These are phyloP conservation scores for Toxotes jaculatrix DNA, from an alignment of 2,113 vertebrate species.

Conservation along the genomic window DNA sequence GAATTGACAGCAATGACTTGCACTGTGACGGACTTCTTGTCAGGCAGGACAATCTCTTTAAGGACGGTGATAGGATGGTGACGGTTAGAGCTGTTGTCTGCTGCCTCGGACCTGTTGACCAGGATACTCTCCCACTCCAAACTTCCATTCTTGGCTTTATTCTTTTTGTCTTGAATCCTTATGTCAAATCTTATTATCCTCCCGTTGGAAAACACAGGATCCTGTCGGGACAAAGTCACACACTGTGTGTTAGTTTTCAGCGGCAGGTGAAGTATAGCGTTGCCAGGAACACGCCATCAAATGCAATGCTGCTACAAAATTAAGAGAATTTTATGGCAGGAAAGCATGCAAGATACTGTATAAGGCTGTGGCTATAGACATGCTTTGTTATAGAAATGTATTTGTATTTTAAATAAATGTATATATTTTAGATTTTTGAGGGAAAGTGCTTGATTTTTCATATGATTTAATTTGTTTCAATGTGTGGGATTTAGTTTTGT, in stretches of 20 bases:
- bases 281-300: too few species aligned
- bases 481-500: too few species aligned
- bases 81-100: background rate
- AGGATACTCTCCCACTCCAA: background rate
- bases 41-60: conserved; percentile 42
- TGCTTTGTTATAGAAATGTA: too few species aligned
- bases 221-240: conserved; percentile 55
- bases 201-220: conserved; percentile 82
- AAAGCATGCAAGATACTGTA: too few species aligned
- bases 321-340: too few species aligned
- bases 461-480: too few species aligned
- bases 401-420: too few species aligned
- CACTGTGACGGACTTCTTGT: conserved; percentile 64
- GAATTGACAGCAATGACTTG: conserved; percentile 84
- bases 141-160: background rate
- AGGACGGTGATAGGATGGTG: conserved; percentile 13
- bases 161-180: conserved; percentile 34
- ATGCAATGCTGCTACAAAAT: too few species aligned
- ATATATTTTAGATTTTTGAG: too few species aligned
- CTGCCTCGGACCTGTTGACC: conserved; percentile 62
- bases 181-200: conserved; percentile 86
- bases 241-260: background rate
- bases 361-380: too few species aligned
- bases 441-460: too few species aligned
- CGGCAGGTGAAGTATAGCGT: background rate